Evolutionary conservation across 1,140 invertebrate species (phyloP).

Genomic region (Diachasma alloeum): DNA sequence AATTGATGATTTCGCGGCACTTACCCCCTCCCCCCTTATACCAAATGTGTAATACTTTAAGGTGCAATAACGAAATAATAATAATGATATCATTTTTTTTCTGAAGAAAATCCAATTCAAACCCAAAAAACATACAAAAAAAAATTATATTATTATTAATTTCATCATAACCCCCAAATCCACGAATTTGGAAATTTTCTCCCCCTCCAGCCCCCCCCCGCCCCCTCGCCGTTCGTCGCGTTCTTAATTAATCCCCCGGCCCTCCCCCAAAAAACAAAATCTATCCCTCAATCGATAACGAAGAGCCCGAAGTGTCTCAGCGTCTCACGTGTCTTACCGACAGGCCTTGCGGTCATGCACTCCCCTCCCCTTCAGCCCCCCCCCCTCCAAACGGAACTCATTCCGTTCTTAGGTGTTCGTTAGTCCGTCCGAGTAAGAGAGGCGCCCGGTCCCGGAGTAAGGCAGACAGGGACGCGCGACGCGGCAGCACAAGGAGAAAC

Average conservation of each 20-base stretch:
- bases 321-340: neutral
- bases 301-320: neutral
- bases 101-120: too few species aligned
- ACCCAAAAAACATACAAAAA: too few species aligned
- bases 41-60: too few species aligned
- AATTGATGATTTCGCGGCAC: too few species aligned
- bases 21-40: too few species aligned
- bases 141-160: too few species aligned
- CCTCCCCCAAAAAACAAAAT: neutral
- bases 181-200: too few species aligned
- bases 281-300: neutral
- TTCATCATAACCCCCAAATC: too few species aligned
- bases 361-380: neutral
- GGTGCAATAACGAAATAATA: too few species aligned
- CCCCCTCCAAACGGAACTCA: neutral
- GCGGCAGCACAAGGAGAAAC: slow-evolving; percentile 28
- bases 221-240: neutral
- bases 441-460: neutral
- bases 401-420: neutral
- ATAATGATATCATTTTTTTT: too few species aligned
- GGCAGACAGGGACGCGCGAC: neutral
- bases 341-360: neutral
- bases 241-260: neutral
- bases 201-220: too few species aligned
- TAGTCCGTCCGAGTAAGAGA: neutral